Evolutionary conservation across 2,888 invertebrate species (phyloP).

Genomic region (Acrobasis repandana): DNA sequence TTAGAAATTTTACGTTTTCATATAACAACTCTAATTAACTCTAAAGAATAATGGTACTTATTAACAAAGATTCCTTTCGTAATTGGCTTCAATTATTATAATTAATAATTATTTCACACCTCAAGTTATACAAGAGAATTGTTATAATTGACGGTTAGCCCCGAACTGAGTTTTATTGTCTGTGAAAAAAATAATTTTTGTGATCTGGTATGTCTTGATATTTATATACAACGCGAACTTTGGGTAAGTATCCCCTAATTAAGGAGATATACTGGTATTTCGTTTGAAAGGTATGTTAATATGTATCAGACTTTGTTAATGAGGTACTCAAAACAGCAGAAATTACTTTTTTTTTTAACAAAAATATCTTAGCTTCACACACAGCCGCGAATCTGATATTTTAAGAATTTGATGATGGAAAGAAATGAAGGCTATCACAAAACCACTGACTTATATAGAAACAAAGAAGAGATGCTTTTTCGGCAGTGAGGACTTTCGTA

Average conservation of each 20-base stretch:
- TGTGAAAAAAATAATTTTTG: not conserved
- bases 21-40: slow-evolving; percentile 1
- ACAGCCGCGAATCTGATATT: too few species aligned
- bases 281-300: slow-evolving; percentile 2
- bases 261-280: not conserved
- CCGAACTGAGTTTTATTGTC: slow-evolving; percentile 4
- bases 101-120: slow-evolving; percentile 8
- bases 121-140: slow-evolving; percentile 1
- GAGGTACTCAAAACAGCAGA: too few species aligned
- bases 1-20: slow-evolving; percentile 3
- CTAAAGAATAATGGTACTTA: not conserved
- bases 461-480: too few species aligned
- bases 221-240: slow-evolving; percentile 3
- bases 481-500: too few species aligned
- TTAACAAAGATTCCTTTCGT: not conserved
- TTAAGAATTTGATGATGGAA: too few species aligned
- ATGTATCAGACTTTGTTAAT: not conserved
- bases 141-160: slow-evolving; percentile 1
- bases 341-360: too few species aligned
- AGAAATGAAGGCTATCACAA: too few species aligned
- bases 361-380: too few species aligned
- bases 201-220: slow-evolving; percentile 1
- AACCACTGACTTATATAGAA: too few species aligned
- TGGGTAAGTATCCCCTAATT: not conserved
- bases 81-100: slow-evolving; percentile 19